These are phyloP conservation scores for Coryphaenoides rupestris DNA, from an alignment of 2,113 vertebrate genomes.

Conservation along the genomic window DNA sequence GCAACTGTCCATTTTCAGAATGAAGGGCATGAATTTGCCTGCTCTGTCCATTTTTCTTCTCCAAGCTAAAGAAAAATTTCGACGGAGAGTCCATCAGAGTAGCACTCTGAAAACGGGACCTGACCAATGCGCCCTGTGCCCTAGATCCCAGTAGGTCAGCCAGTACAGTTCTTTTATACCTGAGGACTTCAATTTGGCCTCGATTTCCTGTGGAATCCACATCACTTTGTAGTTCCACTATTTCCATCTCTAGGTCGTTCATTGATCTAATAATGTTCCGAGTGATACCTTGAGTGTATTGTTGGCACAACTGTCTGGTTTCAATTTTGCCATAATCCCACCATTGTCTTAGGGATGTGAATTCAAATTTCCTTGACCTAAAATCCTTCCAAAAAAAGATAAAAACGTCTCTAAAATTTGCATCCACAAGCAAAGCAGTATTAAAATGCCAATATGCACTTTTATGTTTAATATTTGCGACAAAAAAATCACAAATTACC, in stretches of 20 bases:
- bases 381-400: no score
- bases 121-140: background rate
- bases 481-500: no score
- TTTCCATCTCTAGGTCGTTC: background rate
- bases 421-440: constrained; percentile 1
- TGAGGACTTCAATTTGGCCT: background rate
- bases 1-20: background rate
- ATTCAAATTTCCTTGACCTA: no score
- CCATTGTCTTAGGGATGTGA: no score
- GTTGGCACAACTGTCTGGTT: no score
- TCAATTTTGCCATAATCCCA: no score
- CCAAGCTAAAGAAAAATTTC: background rate
- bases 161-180: no score
- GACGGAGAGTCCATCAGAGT: background rate
- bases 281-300: no score
- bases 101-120: background rate
- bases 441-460: constrained; percentile 12
- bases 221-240: background rate
- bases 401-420: background rate
- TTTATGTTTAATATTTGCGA: background rate
- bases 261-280: no score
- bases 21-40: background rate
- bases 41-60: background rate
- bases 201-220: background rate
- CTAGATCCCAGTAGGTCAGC: background rate